These are phyloP conservation scores for Ornithoptera alexandrae DNA, from an alignment of 2,888 invertebrate species.

Conservation along the genomic window DNA sequence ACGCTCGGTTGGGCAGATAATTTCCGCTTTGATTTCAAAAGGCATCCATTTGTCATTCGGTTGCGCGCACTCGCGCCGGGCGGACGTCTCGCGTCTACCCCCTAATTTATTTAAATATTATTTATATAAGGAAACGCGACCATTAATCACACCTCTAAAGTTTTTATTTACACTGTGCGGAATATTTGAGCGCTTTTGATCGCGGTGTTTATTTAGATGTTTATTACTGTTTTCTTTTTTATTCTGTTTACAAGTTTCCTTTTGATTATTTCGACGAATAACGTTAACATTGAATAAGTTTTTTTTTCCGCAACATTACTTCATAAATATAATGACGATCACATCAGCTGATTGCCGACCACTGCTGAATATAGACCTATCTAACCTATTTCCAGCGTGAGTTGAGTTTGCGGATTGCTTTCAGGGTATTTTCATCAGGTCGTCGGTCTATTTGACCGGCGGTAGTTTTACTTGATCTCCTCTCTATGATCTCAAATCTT, in stretches of 20 bases:
- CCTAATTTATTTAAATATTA: constrained; percentile 79
- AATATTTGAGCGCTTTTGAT: constrained; percentile 68
- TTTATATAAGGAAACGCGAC: constrained; percentile 78
- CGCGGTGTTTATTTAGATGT: constrained; percentile 57
- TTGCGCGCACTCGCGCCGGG: constrained; percentile 67
- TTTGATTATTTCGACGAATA: constrained; percentile 27
- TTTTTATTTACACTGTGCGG: constrained; percentile 74
- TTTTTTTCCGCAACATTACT: no score
- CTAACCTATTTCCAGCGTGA: no score
- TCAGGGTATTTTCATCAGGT: no score
- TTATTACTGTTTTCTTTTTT: constrained; percentile 58
- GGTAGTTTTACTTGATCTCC: no score
- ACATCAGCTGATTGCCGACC: no score
- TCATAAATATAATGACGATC: no score
- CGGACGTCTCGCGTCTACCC: constrained; percentile 69
- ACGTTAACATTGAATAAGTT: background rate
- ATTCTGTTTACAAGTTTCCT: constrained; percentile 46
- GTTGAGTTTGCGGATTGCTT: no score
- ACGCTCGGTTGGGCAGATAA: constrained; percentile 77
- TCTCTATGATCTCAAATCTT: no score
- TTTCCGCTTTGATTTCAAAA: constrained; percentile 78
- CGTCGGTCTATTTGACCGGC: no score
- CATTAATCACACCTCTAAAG: constrained; percentile 77
- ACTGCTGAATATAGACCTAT: no score
- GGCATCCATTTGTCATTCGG: constrained; percentile 77